Evolutionary conservation across 2,888 invertebrate genomes (phyloP), one percentile per base, ranked within the genome.

Genomic region (Clepsis dumicolana): DNA sequence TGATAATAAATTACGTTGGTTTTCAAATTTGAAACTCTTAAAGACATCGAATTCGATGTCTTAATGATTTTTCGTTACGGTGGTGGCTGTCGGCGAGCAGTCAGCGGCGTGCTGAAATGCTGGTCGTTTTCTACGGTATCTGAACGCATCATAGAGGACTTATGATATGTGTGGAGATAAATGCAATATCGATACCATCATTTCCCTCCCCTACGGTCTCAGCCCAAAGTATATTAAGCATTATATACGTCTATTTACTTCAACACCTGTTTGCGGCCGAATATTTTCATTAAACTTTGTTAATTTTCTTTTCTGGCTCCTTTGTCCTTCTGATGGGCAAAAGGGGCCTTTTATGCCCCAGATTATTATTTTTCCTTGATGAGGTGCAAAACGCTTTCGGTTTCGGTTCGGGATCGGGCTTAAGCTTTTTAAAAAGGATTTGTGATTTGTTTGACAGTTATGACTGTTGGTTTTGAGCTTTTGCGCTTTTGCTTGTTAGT

Each of bases 201-300:
- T 16, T 4, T 8, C 41, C 4, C 76, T 71, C 66, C 74, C 60
- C 76, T 79, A 71, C 59, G 18, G n/a, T n/a, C 29, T 65, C 59
- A 70, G 65, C 61, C 35, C 32, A 12, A 69, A 72, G 63, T 74
- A 73, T 74, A 76, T 75, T 71, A 75, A 69, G 73, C 74, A 79
- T 81, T 77, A 79, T 77, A 77, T 77, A 78, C 75, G 76, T 81
- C 78, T 80, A 79, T 84, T 84, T 79, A 77, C 77, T 72, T 81
- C 79, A 79, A 79, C 85, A 87, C 86, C 86, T 86, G 86, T 81
- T 84, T 80, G 79, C 75, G 65, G 25, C 74, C 71, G 79, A 83
- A 85, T 87, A 86, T 87, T 89, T 89, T 87, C 86, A 89, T 90
- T 89, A 86, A 89, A 90, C 88, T 90, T 89, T 84, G 83, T 86